Evolutionary conservation across 1,140 invertebrate species (phyloP).

Genomic region (Zaprionus tsacasi): DNA sequence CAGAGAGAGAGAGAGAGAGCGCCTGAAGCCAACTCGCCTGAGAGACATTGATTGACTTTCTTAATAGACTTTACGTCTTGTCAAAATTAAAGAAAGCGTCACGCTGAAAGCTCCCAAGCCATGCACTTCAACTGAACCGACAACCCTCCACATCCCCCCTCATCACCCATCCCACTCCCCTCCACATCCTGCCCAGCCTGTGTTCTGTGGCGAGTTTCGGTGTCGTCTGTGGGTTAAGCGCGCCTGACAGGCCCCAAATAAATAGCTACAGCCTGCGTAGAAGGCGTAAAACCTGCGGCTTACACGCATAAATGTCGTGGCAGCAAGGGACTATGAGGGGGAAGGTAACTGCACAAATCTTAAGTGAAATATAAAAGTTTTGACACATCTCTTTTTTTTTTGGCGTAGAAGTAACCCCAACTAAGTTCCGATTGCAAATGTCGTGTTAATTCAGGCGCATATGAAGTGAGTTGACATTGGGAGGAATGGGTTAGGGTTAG

Average conservation of each 20-base stretch:
- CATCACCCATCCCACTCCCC: background rate
- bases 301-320: slow-evolving; percentile 18
- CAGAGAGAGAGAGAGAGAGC: background rate
- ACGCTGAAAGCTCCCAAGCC: slow-evolving; percentile 33
- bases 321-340: background rate
- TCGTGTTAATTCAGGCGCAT: slow-evolving; percentile 4
- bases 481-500: background rate
- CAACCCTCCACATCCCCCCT: background rate
- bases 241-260: slow-evolving; percentile 30
- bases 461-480: slow-evolving; percentile 13
- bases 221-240: slow-evolving; percentile 31
- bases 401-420: background rate
- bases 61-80: slow-evolving; percentile 83
- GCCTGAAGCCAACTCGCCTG: slow-evolving; percentile 71
- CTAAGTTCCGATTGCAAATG: slow-evolving; percentile 6
- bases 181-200: background rate
- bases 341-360: slow-evolving; percentile 19
- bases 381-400: slow-evolving; percentile 10
- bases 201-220: slow-evolving; percentile 30
- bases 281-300: slow-evolving; percentile 21
- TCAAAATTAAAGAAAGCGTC: slow-evolving; percentile 78
- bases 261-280: slow-evolving; percentile 22
- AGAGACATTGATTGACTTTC: slow-evolving; percentile 84
- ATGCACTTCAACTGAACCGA: slow-evolving; percentile 6
- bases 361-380: slow-evolving; percentile 43